Evolutionary conservation across 2,888 invertebrate genomes (phyloP), one percentile per base, ranked within the genome.

Genomic region (Gryllus longicercus): DNA sequence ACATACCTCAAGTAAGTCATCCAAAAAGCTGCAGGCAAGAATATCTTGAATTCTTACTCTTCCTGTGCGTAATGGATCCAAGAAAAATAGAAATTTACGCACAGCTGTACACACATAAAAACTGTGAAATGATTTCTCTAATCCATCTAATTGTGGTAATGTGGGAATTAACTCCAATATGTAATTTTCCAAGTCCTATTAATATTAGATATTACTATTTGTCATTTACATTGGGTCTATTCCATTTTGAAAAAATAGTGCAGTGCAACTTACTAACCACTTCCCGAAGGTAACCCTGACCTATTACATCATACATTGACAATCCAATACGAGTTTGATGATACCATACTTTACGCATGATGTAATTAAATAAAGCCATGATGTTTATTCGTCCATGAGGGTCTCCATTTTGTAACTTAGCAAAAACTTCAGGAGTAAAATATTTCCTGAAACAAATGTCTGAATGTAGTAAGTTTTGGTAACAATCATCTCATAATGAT

Each of bases 41-140:
- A 98, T 95, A 85, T 98, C 97, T 80, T 95, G 91, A 84, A 99
- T 98, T 84, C 95, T 91, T 78, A 98, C 95, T 83, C 95, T 91
- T 0, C 97, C 96, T 0, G 96, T 95, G 82, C 95, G 89, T 82
- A 96, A 87, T 0, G 96, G 96, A 86, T 98, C 98, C 18, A 99
- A 89, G 86, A 98, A 98, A 89, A 99, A 99, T 84, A 98, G 91
- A 88, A 99, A 98, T 86, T 98, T 97, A 84, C 98, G 90, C 0
- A 97, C 97, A 3, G 97, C 98, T n/a, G 98, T 97, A 86, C 98
- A 98, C 25, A 97, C 94, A 86, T 98, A 99, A 89, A 98, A 98
- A 16, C 95, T 95, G 85, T 96, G 96, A 88, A 98, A 98, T 0
- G 97, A 96, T 63, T 95, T 94, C 87, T 97, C 96, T 79, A 98